Percentiles rank a stretch among this genome's conserved stretches.
Conservation (phyloP, 2,888 invertebrate genomes). For the Villa cingulata region DNA sequence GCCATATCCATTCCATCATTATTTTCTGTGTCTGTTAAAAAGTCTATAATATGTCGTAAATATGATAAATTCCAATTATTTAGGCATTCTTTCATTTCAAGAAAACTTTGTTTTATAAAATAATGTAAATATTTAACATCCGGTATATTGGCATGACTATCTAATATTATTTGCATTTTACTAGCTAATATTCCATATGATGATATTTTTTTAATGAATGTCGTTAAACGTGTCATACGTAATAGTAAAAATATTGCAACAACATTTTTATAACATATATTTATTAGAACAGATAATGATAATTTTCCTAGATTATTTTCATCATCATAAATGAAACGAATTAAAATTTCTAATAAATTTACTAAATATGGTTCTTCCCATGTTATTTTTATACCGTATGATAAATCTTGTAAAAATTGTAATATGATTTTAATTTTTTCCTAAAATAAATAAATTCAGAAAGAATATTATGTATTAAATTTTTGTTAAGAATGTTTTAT, state of each 20-base stretch:
- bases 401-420: constrained; percentile 46
- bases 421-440: constrained; percentile 26
- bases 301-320: constrained; percentile 29
- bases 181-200: constrained; percentile 28
- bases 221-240: constrained; percentile 47
- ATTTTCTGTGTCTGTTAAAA: constrained; percentile 18
- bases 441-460: constrained; percentile 3
- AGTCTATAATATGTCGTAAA: constrained; percentile 29
- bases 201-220: constrained; percentile 27
- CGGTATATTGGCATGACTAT: constrained; percentile 25
- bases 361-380: constrained; percentile 69
- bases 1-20: constrained; percentile 26
- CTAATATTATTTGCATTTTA: constrained; percentile 31
- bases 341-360: constrained; percentile 50
- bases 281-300: constrained; percentile 57
- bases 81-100: constrained; percentile 26
- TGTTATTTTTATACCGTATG: constrained; percentile 62
- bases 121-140: constrained; percentile 26
- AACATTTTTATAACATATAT: constrained; percentile 65
- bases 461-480: neutral
- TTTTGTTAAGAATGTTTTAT: neutral
- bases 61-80: constrained; percentile 29
- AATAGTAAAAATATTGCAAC: constrained; percentile 59
- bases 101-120: constrained; percentile 28
- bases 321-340: constrained; percentile 44